Percentiles rank a stretch among this genome's conserved stretches.
phyloP scores from a whole-genome alignment of 2,888 invertebrate genomes.

The Tyria jacobaeae region DNA sequence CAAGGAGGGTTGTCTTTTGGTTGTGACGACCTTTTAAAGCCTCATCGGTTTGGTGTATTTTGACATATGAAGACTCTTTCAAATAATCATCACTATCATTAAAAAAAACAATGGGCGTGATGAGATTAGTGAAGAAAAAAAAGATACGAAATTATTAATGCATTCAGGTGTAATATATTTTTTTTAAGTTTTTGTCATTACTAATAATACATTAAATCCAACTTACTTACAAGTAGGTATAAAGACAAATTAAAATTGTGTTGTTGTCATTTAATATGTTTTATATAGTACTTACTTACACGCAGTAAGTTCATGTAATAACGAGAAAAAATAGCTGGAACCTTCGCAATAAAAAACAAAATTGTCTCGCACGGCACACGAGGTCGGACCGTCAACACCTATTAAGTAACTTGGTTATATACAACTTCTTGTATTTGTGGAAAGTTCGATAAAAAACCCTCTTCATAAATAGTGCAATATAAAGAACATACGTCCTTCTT shows the following conservation, averaged over 20 bases:
- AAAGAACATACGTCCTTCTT: neutral
- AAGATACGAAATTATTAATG: too few relatives aligned
- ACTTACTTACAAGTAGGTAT: neutral
- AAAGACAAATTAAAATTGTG: neutral
- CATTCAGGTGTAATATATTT: too few relatives aligned
- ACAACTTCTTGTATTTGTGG: neutral
- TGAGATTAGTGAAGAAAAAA: too few relatives aligned
- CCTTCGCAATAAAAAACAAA: neutral
- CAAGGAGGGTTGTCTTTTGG: too few relatives aligned
- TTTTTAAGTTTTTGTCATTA: too few relatives aligned
- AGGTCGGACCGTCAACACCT: neutral
- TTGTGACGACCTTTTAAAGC: too few relatives aligned
- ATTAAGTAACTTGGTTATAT: neutral
- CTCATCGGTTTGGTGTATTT: too few relatives aligned
- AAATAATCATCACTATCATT: too few relatives aligned
- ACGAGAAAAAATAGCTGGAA: neutral
- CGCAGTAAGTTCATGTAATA: neutral
- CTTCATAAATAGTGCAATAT: neutral
- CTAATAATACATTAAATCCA: neutral
- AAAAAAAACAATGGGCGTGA: too few relatives aligned
- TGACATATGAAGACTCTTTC: too few relatives aligned
- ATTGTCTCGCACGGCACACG: neutral
- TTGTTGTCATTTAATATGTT: neutral
- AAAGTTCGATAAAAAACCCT: neutral
- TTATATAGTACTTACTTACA: neutral